Conservation (phyloP, 2,797 vertebrate genomes). For the Sarcophilus harrisii region DNA sequence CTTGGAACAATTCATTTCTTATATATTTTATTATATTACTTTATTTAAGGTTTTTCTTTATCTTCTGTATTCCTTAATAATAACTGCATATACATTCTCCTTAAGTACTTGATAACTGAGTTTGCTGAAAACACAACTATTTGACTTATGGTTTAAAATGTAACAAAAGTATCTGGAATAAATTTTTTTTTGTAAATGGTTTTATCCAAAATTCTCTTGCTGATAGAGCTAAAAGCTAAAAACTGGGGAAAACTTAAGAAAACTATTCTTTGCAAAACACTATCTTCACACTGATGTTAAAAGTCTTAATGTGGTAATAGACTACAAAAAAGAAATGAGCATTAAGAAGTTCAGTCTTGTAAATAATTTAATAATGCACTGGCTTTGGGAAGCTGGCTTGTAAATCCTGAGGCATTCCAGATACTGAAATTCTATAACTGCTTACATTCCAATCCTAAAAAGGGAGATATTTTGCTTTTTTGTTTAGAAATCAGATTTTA, state of each 20-base stretch:
- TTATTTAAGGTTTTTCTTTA: background rate
- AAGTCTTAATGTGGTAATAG: background rate
- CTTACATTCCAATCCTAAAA: constrained; percentile 78
- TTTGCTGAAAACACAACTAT: background rate
- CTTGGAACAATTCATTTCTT: background rate
- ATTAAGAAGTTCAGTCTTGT: constrained; percentile 61
- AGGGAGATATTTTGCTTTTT: constrained; percentile 71
- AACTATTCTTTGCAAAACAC: constrained; percentile 27
- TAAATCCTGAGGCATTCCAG: constrained; percentile 79
- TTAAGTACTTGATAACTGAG: constrained; percentile 32
- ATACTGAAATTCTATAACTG: constrained; percentile 75
- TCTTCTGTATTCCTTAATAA: background rate
- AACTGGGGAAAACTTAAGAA: constrained; percentile 16
- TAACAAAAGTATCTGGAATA: constrained; percentile 21
- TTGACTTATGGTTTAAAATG: constrained; percentile 16
- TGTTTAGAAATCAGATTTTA: constrained; percentile 68
- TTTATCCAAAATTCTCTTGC: constrained; percentile 11
- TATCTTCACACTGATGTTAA: constrained; percentile 46
- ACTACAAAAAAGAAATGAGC: constrained; percentile 53
- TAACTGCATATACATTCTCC: background rate
- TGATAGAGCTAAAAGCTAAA: constrained; percentile 28
- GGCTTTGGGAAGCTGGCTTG: constrained; percentile 65
- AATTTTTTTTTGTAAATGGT: background rate
- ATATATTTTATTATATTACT: background rate
- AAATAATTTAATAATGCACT: constrained; percentile 72